These are phyloP conservation scores for Alethe castanea DNA, from an alignment of 2,113 vertebrate genomes.

Conservation along the genomic window DNA sequence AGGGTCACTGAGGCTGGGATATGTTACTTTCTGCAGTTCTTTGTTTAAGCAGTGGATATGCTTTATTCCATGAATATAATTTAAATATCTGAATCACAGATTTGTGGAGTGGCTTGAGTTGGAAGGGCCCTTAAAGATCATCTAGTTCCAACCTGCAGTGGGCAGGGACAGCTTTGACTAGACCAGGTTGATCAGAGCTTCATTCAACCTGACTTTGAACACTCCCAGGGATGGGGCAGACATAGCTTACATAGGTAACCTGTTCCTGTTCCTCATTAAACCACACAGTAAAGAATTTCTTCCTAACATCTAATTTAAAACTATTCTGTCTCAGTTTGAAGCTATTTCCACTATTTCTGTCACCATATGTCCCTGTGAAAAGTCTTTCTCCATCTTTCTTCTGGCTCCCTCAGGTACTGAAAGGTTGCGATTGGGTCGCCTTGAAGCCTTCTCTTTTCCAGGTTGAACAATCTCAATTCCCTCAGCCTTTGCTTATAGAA, in stretches of 20 bases:
- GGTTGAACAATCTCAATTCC: not conserved
- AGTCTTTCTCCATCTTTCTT: not conserved
- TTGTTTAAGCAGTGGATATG: not conserved
- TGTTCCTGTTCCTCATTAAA: not conserved
- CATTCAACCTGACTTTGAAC: no score
- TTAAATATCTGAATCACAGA: not conserved
- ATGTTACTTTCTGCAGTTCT: not conserved
- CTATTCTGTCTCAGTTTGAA: not conserved
- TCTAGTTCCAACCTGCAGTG: not conserved
- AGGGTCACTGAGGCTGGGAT: not conserved
- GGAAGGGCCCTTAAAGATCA: not conserved
- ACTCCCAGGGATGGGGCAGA: not conserved
- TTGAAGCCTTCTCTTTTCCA: not conserved
- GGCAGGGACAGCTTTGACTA: not conserved
- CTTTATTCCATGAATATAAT: not conserved
- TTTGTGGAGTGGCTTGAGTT: not conserved
- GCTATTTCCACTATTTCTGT: not conserved
- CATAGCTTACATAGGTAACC: not conserved
- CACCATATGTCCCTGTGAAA: no score
- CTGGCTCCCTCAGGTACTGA: not conserved
- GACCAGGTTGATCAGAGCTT: not conserved
- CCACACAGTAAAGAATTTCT: not conserved
- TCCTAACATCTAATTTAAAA: not conserved
- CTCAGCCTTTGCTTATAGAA: not conserved
- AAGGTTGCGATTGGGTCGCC: not conserved